Base-by-base conservation (phyloP, 2,797 vertebrate genomes). In the Coregonus suidteri region DNA sequence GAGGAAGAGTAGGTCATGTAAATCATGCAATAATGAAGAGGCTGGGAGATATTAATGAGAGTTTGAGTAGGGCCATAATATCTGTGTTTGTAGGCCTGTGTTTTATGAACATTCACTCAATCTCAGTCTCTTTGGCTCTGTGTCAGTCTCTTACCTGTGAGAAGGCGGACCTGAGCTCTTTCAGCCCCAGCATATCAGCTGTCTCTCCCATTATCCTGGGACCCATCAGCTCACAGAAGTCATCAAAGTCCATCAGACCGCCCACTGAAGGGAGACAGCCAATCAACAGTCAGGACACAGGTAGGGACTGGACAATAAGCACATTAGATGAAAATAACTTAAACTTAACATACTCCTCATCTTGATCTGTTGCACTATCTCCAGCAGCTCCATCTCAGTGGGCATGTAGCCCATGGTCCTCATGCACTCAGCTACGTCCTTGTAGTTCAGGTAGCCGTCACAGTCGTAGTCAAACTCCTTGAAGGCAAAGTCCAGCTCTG, bases 371-470 rank as follows among this genome's bases (percentile, higher is more conserved):
- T 99, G 97, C 0, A 97, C 96, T 68, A 98, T 94, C 88, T 99
- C 97, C 0, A 99, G 93, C 77, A 99, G 95, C 84, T 99, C 97
- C 98, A 98, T 99, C 82, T 99, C 98, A 0, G 97, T 99, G 85
- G 97, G 98, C 97, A 99, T 99, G 91, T 98, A 99, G 0, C 96
- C 96, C 95, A 97, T 94, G 0, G 95, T 96, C 76, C 96, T 93
- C 96, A 97, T 97, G 86, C 96, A 93, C 81, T 95, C 94, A 0
- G 97, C 98, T 83, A 99, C 93, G 31, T 98, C 97, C 78, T 97
- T 97, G 92, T 97, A 97, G 88, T 97, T 95, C 68, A 99, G 92
- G 90, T 94, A 97, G 14, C 98, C 97, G 0, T 99, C 97, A 70
- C 92, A 94, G 88, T 99, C 97, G 0, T 96, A 96, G 92, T 98